These are phyloP conservation scores for Maniola jurtina DNA, from an alignment of 1,140 invertebrate genomes.

Conservation along the genomic window DNA sequence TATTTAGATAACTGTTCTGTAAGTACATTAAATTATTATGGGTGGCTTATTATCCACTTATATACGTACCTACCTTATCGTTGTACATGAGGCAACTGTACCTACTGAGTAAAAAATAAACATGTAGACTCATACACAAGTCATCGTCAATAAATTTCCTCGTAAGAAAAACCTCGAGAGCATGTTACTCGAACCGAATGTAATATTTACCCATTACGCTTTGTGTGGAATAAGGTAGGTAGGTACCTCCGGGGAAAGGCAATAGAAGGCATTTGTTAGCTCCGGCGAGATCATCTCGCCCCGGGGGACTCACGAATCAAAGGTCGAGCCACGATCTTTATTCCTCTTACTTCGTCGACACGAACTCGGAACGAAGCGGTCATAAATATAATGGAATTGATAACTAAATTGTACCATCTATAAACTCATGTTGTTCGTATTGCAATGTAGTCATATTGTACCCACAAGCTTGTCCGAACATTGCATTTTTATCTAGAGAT, in stretches of 20 bases:
- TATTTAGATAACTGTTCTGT: neutral
- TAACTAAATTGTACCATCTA: slow-evolving; percentile 17
- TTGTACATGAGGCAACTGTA: neutral
- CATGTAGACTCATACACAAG: neutral
- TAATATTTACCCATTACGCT: slow-evolving; percentile 13
- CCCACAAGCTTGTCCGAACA: too few relatives aligned
- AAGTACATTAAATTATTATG: neutral
- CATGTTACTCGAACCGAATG: slow-evolving; percentile 8
- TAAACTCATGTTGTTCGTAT: slow-evolving; percentile 2
- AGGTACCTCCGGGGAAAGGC: slow-evolving; percentile 21
- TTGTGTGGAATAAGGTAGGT: slow-evolving; percentile 19
- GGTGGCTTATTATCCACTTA: neutral
- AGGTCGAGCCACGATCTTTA: slow-evolving; percentile 49
- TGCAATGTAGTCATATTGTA: neutral
- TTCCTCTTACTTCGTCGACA: slow-evolving; percentile 36
- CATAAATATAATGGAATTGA: slow-evolving; percentile 31
- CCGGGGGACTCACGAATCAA: slow-evolving; percentile 46
- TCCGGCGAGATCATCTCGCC: slow-evolving; percentile 35
- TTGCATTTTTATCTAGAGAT: too few relatives aligned
- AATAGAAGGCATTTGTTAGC: slow-evolving; percentile 26
- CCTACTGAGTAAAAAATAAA: neutral
- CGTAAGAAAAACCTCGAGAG: neutral
- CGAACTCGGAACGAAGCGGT: slow-evolving; percentile 21
- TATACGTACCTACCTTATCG: neutral
- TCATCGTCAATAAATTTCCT: neutral